These are phyloP conservation scores for Equus quagga DNA, from an alignment of 2,113 vertebrate genomes.

Conservation along the genomic window DNA sequence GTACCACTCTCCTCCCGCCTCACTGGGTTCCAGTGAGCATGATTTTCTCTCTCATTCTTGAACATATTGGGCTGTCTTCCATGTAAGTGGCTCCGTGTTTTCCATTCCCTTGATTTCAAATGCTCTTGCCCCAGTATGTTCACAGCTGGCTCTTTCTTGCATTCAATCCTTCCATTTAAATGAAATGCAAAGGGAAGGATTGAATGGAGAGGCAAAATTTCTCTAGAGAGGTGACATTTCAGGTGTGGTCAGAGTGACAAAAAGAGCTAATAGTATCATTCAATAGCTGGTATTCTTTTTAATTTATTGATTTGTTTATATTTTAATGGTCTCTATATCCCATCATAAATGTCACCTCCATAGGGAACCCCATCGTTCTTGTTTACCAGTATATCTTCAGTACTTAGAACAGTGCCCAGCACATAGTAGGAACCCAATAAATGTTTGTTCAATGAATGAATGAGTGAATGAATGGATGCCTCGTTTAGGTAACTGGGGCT, in stretches of 20 bases:
- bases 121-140: background rate
- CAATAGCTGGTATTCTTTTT: background rate
- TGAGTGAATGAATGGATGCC: background rate
- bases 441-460: background rate
- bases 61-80: background rate
- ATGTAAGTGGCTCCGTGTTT: background rate
- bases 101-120: background rate
- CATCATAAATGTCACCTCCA: background rate
- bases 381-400: background rate
- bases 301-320: background rate
- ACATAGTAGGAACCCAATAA: background rate
- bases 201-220: background rate
- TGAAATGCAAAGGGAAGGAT: background rate
- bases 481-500: background rate
- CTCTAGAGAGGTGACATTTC: background rate
- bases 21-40: background rate
- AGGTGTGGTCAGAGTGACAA: background rate
- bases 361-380: background rate
- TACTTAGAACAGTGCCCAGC: background rate
- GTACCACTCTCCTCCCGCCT: background rate
- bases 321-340: background rate
- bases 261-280: background rate
- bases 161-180: background rate
- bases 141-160: background rate
- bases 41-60: background rate